Evolutionary conservation across 2,113 vertebrate genomes (phyloP), one percentile per base, ranked within the genome.

Genomic region (Corydoras sp.): DNA sequence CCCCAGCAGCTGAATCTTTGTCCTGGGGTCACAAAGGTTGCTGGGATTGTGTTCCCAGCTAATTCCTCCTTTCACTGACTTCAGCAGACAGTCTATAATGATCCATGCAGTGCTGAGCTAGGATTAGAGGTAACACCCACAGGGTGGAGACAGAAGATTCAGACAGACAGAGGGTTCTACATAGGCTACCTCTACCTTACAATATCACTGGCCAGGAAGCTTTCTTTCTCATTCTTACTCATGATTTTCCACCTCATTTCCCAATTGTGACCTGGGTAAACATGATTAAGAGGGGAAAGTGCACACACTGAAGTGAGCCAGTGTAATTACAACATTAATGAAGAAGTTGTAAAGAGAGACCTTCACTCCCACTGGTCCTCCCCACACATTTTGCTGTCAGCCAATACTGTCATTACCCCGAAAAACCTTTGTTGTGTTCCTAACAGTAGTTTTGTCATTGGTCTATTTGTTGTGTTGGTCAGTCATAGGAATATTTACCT

Each of bases 1-100:
- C 86, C 86, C 84, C 85, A 74, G 84, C 88, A 86, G 88, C 88
- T 87, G 84, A 85, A 77, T 58, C 86, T 89, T 90, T 90, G 88
- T 90, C 74, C 78, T 58, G 2, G 62, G 84, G 88, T 88, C 85
- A 83, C 83, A 81, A 74, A 85, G 90, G 88, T 87, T 82, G 62
- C 77, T 18, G 84, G 87, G 86, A 89, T 89, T 90, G 88, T 91
- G 89, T 90, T 88, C 88, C 84, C 77, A 62, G 80, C 89, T 91
- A 91, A 91, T 91, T 90, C 89, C 84, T 79, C 83, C 81, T 86
- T 91, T 91, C 86, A 87, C 84, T 78, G 82, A 85, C 82, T 83
- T 71, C 85, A 87, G 86, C 87, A 87, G 86, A 89, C 78, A 90
- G 89, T 90, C 89, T 90, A 89, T 90, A 90, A 91, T 89, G 90